A percentile compares a stretch with the other conserved stretches of the same genome.
These are phyloP conservation scores for Lasiurus borealis DNA, from an alignment of 2,113 vertebrate species.

Conservation along the genomic window DNA sequence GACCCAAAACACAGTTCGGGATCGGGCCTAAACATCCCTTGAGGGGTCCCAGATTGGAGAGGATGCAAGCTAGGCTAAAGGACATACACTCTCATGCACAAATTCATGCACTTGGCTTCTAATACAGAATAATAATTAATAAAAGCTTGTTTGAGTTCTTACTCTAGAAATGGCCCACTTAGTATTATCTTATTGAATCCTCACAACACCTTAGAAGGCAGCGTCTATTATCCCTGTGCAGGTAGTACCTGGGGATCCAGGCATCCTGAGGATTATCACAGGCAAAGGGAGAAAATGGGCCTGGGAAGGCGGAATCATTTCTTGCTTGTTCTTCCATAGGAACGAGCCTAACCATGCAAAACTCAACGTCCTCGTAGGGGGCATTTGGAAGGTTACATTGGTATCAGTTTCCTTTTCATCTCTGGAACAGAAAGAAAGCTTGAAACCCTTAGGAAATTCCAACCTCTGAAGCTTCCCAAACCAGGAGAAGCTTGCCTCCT, in stretches of 20 bases:
- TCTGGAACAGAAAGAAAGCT: not conserved
- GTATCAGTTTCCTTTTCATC: not conserved
- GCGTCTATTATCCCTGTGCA: no score
- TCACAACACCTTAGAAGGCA: not conserved
- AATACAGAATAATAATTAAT: not conserved
- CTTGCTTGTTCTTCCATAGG: not conserved
- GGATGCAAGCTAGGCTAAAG: no score
- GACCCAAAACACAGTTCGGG: no score
- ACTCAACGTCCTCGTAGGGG: not conserved
- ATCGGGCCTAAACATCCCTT: no score
- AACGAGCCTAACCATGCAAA: not conserved
- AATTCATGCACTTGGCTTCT: no score
- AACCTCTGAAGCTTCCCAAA: not conserved
- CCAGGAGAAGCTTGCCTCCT: not conserved
- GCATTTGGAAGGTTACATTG: not conserved
- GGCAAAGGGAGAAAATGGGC: not conserved
- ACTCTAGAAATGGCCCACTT: not conserved
- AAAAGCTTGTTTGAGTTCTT: not conserved
- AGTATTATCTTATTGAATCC: not conserved
- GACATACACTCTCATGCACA: no score
- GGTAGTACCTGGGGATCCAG: not conserved
- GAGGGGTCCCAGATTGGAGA: no score
- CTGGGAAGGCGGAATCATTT: not conserved
- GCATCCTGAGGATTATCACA: not conserved
- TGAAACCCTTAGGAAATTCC: not conserved